Base-by-base conservation (phyloP, 2,797 vertebrate species). In the Acipenser oxyrinchus region DNA sequence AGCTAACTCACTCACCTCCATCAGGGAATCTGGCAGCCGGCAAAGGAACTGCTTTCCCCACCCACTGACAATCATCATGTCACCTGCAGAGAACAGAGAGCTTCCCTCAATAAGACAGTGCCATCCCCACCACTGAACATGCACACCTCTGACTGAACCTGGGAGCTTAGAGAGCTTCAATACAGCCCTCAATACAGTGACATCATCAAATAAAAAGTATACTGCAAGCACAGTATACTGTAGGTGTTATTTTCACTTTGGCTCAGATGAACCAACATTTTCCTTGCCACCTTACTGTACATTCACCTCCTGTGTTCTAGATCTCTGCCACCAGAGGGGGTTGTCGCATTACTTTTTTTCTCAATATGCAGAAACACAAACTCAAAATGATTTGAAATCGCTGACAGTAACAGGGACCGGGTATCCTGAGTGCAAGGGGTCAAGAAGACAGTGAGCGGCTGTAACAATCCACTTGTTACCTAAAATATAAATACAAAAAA, bases 31-130 rank as follows among this genome's bases (percentile, higher is more conserved):
- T 0, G 84, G 82, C 13, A 80, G 66, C 1, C 64, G 74, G 1
- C 76, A 72, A n/a, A 83, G 65, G 69, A 83, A 83, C 68, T 81
- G 77, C 64, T 85, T 87, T 1, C 86, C 84, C 84, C 86, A 87
- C 60, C 86, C 83, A 48, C 82, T 85, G 75, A 86, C 77, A 1
- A 83, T 66, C 62, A 81, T 84, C 71, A 71, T 15, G n/a, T 79
- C 9, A 49, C 67, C 84, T 87, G 61, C 12, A 48, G 9, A 8
- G 53, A 60, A 62, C 18, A 58, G 12, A 58, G 15, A 7, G 6
- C 6, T 11, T 7, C 6, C 55, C 15, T n/a, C 61, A 13, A n/a
- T n/a, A 10, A 8, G 55, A 1, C 55, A 11, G 55, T 58, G 2
- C 55, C 10, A 11, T 13, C 55, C 10, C 1, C 23, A 37, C 23